Base-by-base conservation (phyloP, 2,888 invertebrate genomes). In the Agonopterix heracliana region DNA sequence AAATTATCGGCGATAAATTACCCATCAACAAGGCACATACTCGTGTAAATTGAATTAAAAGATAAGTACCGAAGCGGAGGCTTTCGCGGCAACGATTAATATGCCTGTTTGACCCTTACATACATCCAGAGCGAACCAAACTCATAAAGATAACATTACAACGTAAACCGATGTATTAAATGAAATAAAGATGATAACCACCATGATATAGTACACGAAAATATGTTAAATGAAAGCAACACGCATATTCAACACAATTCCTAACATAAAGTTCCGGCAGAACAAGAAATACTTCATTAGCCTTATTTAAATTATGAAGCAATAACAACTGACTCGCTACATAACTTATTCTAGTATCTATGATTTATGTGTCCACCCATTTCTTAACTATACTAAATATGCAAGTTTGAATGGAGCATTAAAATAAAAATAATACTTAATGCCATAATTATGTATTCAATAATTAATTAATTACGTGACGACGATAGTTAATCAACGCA, bases 381-480 rank as follows among this genome's bases (percentile, higher is more conserved):
- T 78, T 71, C 72, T 60, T 66, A 74, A 71, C 65, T 59, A 26
- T 59, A 61, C 67, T 66, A 70, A 74, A 78, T 74, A 78, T 74
- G 68, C 71, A 73, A 65, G 67, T 67, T 66, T 64, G 66, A 71
- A 73, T 71, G 64, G 59, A 73, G 71, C 63, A 70, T 74, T 76
- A 78, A 76, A 80, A 78, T 63, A 63, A 73, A 74, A 74, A 73
- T 75, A n/a, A n/a, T n/a, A n/a, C n/a, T n/a, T 70, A 72, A 72
- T 75, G 71, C 65, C 68, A 70, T 63, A 66, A 78, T 81, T 76
- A 80, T 72, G 64, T 72, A 77, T 78, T 68, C 72, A 66, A 74
- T 78, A 76, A 81, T 84, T 83, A 82, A 84, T 84, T 82, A 81
- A 83, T 81, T 74, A 81, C 64, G 75, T 78, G 76, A 70, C 72